Conservation (phyloP, 1,140 invertebrate species). For the Brachionus koreanus region DNA sequence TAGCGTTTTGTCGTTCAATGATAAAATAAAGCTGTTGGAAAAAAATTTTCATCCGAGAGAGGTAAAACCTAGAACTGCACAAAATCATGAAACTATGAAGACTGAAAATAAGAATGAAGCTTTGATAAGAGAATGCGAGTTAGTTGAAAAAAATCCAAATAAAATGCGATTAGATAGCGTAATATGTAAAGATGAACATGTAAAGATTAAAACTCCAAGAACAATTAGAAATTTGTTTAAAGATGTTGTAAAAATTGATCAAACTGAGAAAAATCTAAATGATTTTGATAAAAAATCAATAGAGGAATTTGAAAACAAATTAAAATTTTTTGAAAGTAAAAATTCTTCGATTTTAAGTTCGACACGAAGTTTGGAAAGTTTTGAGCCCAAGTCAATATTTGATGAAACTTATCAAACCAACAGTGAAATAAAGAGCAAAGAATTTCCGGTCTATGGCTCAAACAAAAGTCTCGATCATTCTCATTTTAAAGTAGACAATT, state of each 20-base stretch:
- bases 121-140: neutral
- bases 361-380: neutral
- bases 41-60: neutral
- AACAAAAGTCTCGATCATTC: neutral
- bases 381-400: neutral
- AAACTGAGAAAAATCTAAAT: neutral
- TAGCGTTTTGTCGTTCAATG: neutral
- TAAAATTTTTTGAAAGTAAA: constrained; percentile 18
- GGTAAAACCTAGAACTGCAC: neutral
- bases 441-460: neutral
- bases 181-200: neutral
- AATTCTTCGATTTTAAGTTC: neutral
- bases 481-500: neutral
- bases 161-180: neutral
- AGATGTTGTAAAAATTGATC: neutral
- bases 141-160: neutral
- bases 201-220: neutral
- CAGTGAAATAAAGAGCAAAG: neutral
- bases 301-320: neutral
- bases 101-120: neutral
- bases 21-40: neutral
- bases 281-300: neutral
- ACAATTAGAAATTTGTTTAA: neutral
- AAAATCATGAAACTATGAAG: neutral
- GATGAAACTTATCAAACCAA: neutral